Base-by-base conservation (phyloP, 2,888 invertebrate genomes). In the Dolichopus griseipennis region DNA sequence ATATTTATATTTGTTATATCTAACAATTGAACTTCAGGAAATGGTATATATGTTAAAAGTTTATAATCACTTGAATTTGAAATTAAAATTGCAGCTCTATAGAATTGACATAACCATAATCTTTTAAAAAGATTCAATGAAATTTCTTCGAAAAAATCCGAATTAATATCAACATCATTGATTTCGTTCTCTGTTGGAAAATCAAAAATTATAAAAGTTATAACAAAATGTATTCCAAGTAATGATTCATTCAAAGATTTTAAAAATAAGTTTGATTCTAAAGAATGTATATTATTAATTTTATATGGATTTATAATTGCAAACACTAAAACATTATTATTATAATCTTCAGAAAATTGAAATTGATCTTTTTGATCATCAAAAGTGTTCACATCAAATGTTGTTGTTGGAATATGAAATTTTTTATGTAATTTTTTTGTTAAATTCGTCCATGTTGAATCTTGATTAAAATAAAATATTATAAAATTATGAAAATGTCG, bases 261-360 rank as follows among this genome's bases (percentile, higher is more conserved):
- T 27, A 63, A 9, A 3, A 63, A 15, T 22, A 27, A 15, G 27
- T 27, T 27, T 63, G 15, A 63, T 12, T 27, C 6, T 27, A 63
- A 27, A 63, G 7, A 8, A 63, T 33, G 27, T n/a, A 4, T 15
- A 63, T 63, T 63, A 27, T 9, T 22, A 27, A 63, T 63, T 7
- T 34, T n/a, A 34, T 66, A 18, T 61, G 20, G 33, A 15, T 62
- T 61, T 66, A 43, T 37, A 37, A 37, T 68, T 66, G 52, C 52
- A 52, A 18, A 52, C 2, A 52, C n/a, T 18, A 52, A 6, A 2
- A 18, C 15, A 6, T 52, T 52, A 12, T 9, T 18, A 52, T 52
- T 52, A 52, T 18, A 52, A 52, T 52, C 52, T 18, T 52, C n/a
- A 18, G 18, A 1, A 18, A 52, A 52, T 12, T 52, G 15, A 52